Conservation (phyloP, 1,140 invertebrate species). For the Lordiphosa collinella region DNA sequence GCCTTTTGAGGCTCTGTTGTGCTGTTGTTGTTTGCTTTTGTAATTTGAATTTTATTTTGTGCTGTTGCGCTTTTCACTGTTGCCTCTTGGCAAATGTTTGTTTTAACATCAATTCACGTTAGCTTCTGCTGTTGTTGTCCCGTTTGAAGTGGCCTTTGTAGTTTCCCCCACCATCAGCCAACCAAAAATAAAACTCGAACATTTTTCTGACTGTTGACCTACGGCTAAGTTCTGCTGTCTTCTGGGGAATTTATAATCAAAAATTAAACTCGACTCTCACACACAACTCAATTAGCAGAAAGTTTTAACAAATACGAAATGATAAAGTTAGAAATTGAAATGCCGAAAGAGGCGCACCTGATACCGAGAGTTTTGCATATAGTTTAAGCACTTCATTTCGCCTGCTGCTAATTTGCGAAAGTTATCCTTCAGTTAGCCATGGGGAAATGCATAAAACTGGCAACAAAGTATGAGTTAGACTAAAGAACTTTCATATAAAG, state of each 20-base stretch:
- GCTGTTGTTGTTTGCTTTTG: conserved; percentile 25
- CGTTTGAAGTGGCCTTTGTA: conserved; percentile 64
- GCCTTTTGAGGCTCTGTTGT: conserved; percentile 45
- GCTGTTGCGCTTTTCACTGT: conserved; percentile 35
- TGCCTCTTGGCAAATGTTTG: conserved; percentile 57
- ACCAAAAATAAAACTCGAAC: conserved; percentile 5
- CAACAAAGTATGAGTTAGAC: conserved; percentile 32
- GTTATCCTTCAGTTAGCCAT: background rate
- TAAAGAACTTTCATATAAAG: background rate
- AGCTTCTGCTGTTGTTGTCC: conserved; percentile 21
- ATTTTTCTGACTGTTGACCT: conserved; percentile 32
- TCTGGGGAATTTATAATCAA: conserved; percentile 8
- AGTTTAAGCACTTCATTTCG: conserved; percentile 14
- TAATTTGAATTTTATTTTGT: conserved; percentile 39
- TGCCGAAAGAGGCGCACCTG: conserved; percentile 4
- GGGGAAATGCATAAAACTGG: conserved; percentile 35
- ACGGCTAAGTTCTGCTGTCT: background rate
- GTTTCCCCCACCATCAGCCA: background rate
- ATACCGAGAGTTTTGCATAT: background rate
- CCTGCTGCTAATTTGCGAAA: conserved; percentile 14
- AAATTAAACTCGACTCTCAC: conserved; percentile 1
- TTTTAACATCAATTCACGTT: conserved; percentile 56
- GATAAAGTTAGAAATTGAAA: conserved; percentile 14
- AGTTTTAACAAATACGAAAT: conserved; percentile 16
- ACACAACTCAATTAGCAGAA: conserved; percentile 45